Conservation (phyloP, 2,888 invertebrate species). For the Limenitis camilla region DNA sequence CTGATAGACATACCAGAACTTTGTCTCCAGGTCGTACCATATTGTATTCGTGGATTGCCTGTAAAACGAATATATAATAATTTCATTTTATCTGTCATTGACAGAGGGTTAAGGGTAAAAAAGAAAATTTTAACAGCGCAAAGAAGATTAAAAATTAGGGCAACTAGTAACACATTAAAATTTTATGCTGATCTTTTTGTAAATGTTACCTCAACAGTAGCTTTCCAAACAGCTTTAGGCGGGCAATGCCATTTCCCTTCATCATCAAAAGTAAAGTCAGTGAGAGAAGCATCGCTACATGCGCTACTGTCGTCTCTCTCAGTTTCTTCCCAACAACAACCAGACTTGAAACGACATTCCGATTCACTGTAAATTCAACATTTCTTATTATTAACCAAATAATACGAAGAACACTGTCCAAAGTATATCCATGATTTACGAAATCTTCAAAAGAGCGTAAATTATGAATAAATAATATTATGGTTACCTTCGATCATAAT, state of each 20-base stretch:
- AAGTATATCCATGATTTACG: background rate
- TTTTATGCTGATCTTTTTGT: too few species aligned
- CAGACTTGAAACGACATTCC: slow-evolving; percentile 51
- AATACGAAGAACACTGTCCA: too few species aligned
- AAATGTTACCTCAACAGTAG: slow-evolving; percentile 78
- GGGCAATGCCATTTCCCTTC: slow-evolving; percentile 82
- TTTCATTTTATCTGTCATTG: background rate
- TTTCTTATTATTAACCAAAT: background rate
- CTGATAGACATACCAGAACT: slow-evolving; percentile 88
- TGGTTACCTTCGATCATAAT: slow-evolving; percentile 55
- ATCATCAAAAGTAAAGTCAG: slow-evolving; percentile 62
- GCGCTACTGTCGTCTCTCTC: slow-evolving; percentile 63
- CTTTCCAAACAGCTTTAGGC: slow-evolving; percentile 87
- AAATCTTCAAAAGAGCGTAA: too few species aligned
- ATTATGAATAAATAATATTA: background rate
- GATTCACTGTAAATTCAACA: slow-evolving; percentile 39
- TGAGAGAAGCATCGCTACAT: slow-evolving; percentile 61
- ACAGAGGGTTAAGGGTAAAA: background rate
- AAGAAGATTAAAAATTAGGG: background rate
- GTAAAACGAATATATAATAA: slow-evolving; percentile 20
- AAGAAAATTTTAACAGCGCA: background rate
- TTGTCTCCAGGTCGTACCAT: slow-evolving; percentile 90
- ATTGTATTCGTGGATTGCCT: slow-evolving; percentile 86
- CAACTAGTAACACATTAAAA: background rate
- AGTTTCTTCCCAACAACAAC: slow-evolving; percentile 47